Evolutionary conservation across 2,888 invertebrate genomes (phyloP), one percentile per base, ranked within the genome.

Genomic region (Tigriopus californicus): DNA sequence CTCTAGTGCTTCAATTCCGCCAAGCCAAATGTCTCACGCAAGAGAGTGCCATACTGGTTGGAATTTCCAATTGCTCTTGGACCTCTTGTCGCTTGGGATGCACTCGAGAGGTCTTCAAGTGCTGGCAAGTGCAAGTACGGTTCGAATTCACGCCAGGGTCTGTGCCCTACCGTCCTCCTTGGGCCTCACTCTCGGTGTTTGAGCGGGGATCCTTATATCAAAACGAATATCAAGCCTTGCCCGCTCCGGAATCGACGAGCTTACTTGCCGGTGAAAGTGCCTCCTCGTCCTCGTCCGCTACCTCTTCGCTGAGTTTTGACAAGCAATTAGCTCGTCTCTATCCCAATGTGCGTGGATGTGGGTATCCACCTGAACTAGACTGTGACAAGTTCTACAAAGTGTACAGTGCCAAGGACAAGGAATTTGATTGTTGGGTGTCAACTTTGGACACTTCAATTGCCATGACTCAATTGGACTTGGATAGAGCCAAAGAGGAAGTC

Each of bases 311-410:
- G 12, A 13, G 13, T 12, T 33, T 33, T 33, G 33, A 33, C 46
- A 46, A 46, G 6, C n/a, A 40, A n/a, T 11, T 24, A 8, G 41
- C 59, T 13, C 33, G 51, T n/a, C 59, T 59, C 1, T 59, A 59
- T 20, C 59, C 59, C 12, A 59, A 59, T 42, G 59, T 59, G n/a
- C 12, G 59, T 10, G 59, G 59, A 12, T 59, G 59, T 52, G 59
- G 59, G 6, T 59, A 59, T 20, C 59, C 59, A n/a, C 59, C 59
- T 12, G 51, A 52, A 20, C 13, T 59, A 15, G 25, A 59, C 18
- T 59, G 59, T 59, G 59, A 59, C 22, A 41, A 59, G 25, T 59
- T 59, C 15, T 59, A 40, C 25, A 24, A 49, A 15, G 15, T 15
- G 41, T 53, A 52, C 40, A 49, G 44, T 6, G 15, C 20, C 15